These are phyloP conservation scores for Brachirus orientalis DNA, from an alignment of 2,113 vertebrate species.

Conservation along the genomic window DNA sequence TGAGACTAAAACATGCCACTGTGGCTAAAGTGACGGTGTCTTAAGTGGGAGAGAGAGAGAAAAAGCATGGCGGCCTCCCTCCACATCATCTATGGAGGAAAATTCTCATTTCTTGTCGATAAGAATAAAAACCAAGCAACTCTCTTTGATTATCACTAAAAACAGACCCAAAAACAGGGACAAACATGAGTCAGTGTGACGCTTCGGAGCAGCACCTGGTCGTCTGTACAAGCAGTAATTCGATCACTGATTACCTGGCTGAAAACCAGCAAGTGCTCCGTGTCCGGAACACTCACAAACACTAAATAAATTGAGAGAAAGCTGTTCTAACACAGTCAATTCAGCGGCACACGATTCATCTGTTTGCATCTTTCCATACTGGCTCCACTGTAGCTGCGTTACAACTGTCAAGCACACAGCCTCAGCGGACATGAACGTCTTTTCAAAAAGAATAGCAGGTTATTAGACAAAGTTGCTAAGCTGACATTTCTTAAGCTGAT, in stretches of 20 bases:
- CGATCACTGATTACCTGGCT: constrained; percentile 37
- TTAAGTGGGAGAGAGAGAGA: constrained; percentile 39
- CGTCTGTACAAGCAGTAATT: constrained; percentile 30
- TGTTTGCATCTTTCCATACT: neutral
- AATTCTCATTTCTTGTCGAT: too few relatives aligned
- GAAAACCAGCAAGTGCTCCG: constrained; percentile 45
- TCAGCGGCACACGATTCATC: constrained; percentile 7
- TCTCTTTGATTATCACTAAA: constrained; percentile 28
- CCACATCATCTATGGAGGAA: too few relatives aligned
- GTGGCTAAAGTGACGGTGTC: constrained; percentile 11
- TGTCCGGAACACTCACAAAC: constrained; percentile 22
- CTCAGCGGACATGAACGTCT: neutral
- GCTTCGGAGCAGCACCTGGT: constrained; percentile 29
- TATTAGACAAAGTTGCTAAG: too few relatives aligned
- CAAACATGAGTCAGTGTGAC: constrained; percentile 19
- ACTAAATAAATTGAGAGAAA: neutral
- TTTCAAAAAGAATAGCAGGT: too few relatives aligned
- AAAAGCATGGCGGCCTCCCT: too few relatives aligned
- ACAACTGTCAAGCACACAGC: neutral
- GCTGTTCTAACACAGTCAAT: constrained; percentile 15
- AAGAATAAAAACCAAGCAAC: too few relatives aligned
- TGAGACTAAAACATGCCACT: constrained; percentile 15
- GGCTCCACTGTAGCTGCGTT: neutral
- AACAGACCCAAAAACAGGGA: constrained; percentile 22
- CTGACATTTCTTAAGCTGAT: too few relatives aligned